These are phyloP conservation scores for Dyspetes luteomarginatus DNA, from an alignment of 2,888 invertebrate species.

Conservation along the genomic window DNA sequence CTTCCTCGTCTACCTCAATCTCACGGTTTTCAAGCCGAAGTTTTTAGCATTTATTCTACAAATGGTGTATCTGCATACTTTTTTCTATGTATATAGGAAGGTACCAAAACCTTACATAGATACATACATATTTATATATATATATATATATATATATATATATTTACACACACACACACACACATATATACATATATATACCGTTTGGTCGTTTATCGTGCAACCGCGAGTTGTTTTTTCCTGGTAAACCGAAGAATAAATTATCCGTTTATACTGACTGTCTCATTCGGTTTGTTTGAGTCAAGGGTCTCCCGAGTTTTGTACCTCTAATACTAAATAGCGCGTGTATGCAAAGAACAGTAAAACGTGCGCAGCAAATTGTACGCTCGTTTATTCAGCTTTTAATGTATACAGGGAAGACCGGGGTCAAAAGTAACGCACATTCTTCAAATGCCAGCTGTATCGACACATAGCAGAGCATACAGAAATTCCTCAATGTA, in stretches of 20 bases:
- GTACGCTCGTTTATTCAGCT: constrained; percentile 19
- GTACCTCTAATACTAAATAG: constrained; percentile 35
- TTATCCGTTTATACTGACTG: constrained; percentile 13
- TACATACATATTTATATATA: background rate
- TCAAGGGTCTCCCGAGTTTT: constrained; percentile 6
- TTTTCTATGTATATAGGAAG: no score
- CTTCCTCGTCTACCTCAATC: background rate
- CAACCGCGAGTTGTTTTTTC: constrained; percentile 38
- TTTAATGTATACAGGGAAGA: background rate
- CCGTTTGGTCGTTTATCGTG: constrained; percentile 39
- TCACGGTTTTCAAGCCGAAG: no score
- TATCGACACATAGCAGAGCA: no score
- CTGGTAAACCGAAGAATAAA: constrained; percentile 50
- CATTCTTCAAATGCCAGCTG: background rate
- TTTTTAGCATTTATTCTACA: background rate
- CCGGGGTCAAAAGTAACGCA: background rate
- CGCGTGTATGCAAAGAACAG: constrained; percentile 20
- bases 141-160: background rate
- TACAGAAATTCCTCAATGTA: no score
- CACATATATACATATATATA: background rate
- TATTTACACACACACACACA: background rate
- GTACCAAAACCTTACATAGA: no score
- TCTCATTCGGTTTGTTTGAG: constrained; percentile 4
- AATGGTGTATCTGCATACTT: no score
- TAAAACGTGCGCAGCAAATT: constrained; percentile 22